Base-by-base conservation (phyloP, 1,140 invertebrate species). In the Drosophila bocqueti region DNA sequence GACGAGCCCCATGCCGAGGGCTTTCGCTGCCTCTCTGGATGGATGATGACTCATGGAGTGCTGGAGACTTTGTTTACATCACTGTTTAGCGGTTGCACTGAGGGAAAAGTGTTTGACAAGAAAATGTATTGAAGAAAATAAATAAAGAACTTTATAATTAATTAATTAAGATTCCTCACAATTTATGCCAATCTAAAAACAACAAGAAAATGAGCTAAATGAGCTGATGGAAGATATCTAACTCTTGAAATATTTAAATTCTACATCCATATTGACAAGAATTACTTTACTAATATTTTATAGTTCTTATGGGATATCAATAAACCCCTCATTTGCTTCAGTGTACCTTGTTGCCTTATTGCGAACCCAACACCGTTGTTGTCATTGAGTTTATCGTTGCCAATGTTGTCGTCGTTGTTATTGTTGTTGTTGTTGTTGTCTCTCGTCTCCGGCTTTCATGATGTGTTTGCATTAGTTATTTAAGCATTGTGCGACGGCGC, bases 401-500 rank as follows among this genome's bases (percentile, higher is more conserved):
- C 79, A 78, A 75, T 75, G 79, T 31, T 50, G 40, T 40, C 54
- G 66, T 16, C 43, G 62, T 81, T 85, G 21, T 21, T 21, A 21
- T 21, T 21, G 46, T 47, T 74, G 52, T 29, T 49, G 31, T 38
- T 46, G 65, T 34, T 55, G 59, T 16, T 29, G 60, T 34, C 49
- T 18, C 49, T 52, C 49, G 29, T 52, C 79, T 60, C 40, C 55
- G 65, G 36, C 62, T 54, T 57, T 77, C 64, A 81, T 78, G 59
- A 79, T 86, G 76, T 86, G 76, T 86, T 86, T 86, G 76, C 79
- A 66, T 86, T 87, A 87, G 83, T 83, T 86, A 86, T 86, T 86
- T 86, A 86, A 86, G 83, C 71, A 86, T 68, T 82, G 65, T 86
- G 83, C 76, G 82, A 78, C 82, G 43, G 52, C 54, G 64, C 61